Percentiles rank a stretch among this genome's conserved stretches.
Evolutionary conservation across 2,888 invertebrate species (phyloP).

Genomic region (Margaritifera margaritifera): DNA sequence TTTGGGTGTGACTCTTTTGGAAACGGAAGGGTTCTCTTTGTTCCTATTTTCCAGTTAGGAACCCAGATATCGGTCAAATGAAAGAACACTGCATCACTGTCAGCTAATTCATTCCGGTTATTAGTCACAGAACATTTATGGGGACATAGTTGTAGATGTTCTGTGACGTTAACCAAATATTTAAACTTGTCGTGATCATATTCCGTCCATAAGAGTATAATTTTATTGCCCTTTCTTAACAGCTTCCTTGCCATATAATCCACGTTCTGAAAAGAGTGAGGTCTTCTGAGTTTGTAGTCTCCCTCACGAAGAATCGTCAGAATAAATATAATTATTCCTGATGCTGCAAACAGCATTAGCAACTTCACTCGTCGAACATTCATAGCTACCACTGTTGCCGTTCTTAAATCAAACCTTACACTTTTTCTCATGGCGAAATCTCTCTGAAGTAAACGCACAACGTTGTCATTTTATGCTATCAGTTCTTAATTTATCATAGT

Average conservation of each 20-base stretch:
- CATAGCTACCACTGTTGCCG: too few species aligned
- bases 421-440: too few species aligned
- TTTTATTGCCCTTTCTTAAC: background rate
- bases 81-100: conserved; percentile 53
- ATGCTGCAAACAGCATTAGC: too few species aligned
- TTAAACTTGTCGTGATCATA: background rate
- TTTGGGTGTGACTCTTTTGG: conserved; percentile 38
- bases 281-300: too few species aligned
- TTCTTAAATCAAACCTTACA: too few species aligned
- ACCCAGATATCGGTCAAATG: conserved; percentile 47
- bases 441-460: too few species aligned
- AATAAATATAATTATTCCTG: too few species aligned
- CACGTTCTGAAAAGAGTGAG: too few species aligned
- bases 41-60: conserved; percentile 26
- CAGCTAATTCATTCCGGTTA: conserved; percentile 34
- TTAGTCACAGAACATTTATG: conserved; percentile 31
- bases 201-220: conserved; percentile 8
- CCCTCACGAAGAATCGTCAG: too few species aligned
- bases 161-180: background rate
- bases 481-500: too few species aligned
- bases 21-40: conserved; percentile 25
- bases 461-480: too few species aligned
- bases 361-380: too few species aligned
- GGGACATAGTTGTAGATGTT: conserved; percentile 6
- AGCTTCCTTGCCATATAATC: background rate